These are phyloP conservation scores for Cyanoderma ruficeps DNA, from an alignment of 2,113 vertebrate species.

Conservation along the genomic window DNA sequence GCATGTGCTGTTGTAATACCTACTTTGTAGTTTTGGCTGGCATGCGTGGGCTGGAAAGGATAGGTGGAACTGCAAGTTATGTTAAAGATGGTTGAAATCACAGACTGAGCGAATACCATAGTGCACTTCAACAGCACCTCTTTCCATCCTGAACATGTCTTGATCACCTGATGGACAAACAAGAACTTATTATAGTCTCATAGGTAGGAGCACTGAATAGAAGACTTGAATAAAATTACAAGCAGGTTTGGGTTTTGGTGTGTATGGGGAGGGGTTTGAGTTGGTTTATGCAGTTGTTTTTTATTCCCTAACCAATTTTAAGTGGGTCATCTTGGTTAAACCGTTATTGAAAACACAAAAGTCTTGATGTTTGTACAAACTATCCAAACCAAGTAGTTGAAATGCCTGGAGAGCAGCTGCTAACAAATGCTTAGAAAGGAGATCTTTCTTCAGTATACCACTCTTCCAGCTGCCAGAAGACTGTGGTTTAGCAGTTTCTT, in stretches of 20 bases:
- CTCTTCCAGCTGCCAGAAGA: not conserved
- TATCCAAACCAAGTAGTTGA: not conserved
- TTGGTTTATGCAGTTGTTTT: not conserved
- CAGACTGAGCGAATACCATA: not conserved
- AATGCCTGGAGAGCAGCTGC: not conserved
- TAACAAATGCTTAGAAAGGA: not conserved
- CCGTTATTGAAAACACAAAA: not conserved
- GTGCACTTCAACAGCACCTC: not conserved
- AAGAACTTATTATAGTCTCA: not conserved
- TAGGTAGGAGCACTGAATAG: not conserved
- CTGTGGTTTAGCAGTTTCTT: not conserved
- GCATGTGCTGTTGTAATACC: not conserved
- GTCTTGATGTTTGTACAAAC: not conserved
- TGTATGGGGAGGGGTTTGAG: rapidly evolving
- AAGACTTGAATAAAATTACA: not conserved
- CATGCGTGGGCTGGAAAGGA: not conserved
- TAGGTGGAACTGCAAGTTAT: not conserved
- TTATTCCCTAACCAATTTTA: not conserved
- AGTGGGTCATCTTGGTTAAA: not conserved
- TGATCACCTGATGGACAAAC: not conserved
- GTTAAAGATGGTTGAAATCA: not conserved
- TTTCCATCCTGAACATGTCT: not conserved
- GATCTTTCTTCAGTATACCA: not conserved
- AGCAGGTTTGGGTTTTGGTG: not conserved
- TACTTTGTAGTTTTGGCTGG: not conserved